Evolutionary conservation across 2,888 invertebrate species (phyloP), one percentile per base, ranked within the genome.

Genomic region (Argyra leucocephala): DNA sequence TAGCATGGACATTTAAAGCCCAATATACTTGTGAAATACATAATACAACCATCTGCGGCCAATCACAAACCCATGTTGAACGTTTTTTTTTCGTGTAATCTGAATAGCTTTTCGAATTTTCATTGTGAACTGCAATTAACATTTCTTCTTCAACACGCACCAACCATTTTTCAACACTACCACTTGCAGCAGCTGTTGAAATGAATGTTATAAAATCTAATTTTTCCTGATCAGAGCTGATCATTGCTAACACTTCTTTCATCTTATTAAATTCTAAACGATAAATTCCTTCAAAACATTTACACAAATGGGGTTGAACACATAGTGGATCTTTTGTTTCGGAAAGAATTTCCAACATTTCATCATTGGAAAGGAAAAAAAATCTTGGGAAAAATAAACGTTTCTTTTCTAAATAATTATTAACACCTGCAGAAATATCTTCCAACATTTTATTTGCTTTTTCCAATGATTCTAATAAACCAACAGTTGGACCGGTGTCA

Each of bases 321-420:
- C 84, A 80, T 15, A 81, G 70, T 0, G 84, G 84, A 74, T 86
- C 84, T 73, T 84, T 85, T 1, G 86, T 85, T 76, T 88, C 86
- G 1, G 89, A 88, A 24, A 91, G 77, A 69, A 90, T 86, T 72
- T 87, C 85, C 63, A 90, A 78, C 77, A 90, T 83, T 76, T 90
- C 89, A 70, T 86, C 85, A 74, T 90, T 88, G 1, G 89, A 88
- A 65, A 90, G 76, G 72, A 90, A 90, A 78, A 89, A 90, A 73
- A 91, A 87, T 70, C 90, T 85, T 18, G 88, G 85, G 74, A 89
- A 89, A 72, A 81, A 84, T 15, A 86, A 75, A 66, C 87, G 80
- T 71, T 88, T 86, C 74, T 84, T 83, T 72, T 88, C 85, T 66
- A 90, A 78, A 74, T 88, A 89, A 62, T 82, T 80, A 71, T 84